A percentile compares a stretch with the other conserved stretches of the same genome.
These are phyloP conservation scores for Cryptotis parvus DNA, from an alignment of 2,113 vertebrate genomes.

Conservation along the genomic window DNA sequence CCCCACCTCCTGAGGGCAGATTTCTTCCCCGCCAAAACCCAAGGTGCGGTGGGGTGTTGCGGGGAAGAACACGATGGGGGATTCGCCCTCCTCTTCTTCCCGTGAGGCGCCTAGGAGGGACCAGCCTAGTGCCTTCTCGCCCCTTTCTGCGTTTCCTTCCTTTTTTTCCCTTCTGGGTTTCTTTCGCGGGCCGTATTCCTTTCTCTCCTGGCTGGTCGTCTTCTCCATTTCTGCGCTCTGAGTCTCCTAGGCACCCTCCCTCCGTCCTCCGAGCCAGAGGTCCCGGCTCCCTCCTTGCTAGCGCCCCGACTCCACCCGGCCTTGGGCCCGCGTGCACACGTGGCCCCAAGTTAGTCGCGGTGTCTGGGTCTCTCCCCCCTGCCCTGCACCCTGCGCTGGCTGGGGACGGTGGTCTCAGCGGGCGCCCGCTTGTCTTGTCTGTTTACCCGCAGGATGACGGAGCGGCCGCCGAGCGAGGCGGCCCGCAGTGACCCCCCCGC, in stretches of 20 bases:
- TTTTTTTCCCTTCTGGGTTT: conserved; percentile 8
- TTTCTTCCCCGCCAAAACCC: conserved; percentile 71
- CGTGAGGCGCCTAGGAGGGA: no score
- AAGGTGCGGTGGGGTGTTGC: not conserved
- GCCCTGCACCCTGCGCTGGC: not conserved
- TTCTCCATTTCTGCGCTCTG: not conserved
- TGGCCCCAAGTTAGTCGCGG: conserved; percentile 18
- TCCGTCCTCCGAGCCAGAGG: not conserved
- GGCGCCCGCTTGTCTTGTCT: conserved; percentile 59
- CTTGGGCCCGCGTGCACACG: conserved; percentile 3
- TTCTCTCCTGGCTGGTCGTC: not conserved
- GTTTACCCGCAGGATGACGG: conserved; percentile 79
- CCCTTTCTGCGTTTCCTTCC: conserved; percentile 61
- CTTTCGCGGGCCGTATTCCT: conserved; percentile 39
- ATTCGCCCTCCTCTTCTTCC: conserved; percentile 75
- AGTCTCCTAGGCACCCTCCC: no score
- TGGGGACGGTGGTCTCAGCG: not conserved
- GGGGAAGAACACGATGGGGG: conserved; percentile 53
- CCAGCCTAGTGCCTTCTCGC: conserved; percentile 55
- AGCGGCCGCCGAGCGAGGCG: conserved; percentile 81
- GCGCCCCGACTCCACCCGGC: not conserved
- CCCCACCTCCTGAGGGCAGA: not conserved
- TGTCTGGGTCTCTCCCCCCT: not conserved
- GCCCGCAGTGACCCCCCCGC: conserved; percentile 76
- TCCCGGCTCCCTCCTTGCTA: not conserved